phyloP scores from a whole-genome alignment of 37 sponge, comb jelly and placozoan genomes.

The Tethya wilhelma region DNA sequence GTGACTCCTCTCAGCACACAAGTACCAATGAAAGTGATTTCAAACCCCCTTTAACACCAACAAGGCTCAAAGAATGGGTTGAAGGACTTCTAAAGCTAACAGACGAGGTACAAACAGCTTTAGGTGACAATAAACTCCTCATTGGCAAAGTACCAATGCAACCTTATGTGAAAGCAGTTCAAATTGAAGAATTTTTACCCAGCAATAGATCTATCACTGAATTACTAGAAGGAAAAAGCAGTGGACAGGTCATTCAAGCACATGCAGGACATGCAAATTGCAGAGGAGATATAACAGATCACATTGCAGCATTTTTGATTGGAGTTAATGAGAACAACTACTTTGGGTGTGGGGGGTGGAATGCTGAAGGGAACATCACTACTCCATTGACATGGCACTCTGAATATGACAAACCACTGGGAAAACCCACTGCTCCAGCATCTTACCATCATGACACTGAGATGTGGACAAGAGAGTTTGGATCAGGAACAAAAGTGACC shows the following conservation, averaged over 20 bases:
- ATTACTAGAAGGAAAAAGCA: conserved; percentile 6
- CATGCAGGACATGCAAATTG: conserved; percentile 19
- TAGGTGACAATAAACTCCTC: conserved; percentile 35
- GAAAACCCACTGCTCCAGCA: conserved; percentile 43
- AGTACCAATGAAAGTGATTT: conserved; percentile 5
- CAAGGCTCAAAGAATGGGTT: conserved; percentile 15
- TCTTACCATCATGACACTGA: conserved; percentile 6
- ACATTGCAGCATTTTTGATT: conserved; percentile 60
- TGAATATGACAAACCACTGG: conserved; percentile 59
- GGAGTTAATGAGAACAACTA: conserved; percentile 43
- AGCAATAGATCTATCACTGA: conserved; percentile 23
- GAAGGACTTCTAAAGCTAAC: conserved; percentile 41
- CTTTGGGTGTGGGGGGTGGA: conserved; percentile 47
- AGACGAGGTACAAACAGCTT: conserved; percentile 35
- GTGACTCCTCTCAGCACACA: conserved; percentile 41
- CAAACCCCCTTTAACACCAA: conserved; percentile 2
- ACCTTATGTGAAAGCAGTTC: conserved; percentile 52
- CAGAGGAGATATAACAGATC: conserved; percentile 31
- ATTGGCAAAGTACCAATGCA: conserved; percentile 22
- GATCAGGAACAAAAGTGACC: conserved; percentile 38
- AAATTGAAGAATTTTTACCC: conserved; percentile 43
- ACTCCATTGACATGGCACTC: conserved; percentile 23
- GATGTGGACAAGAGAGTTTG: conserved; percentile 43
- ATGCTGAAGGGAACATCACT: conserved; percentile 14
- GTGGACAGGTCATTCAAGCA: conserved; percentile 48